Base-by-base conservation (phyloP, 2,797 vertebrate genomes). In the Fistularia commersonii region DNA sequence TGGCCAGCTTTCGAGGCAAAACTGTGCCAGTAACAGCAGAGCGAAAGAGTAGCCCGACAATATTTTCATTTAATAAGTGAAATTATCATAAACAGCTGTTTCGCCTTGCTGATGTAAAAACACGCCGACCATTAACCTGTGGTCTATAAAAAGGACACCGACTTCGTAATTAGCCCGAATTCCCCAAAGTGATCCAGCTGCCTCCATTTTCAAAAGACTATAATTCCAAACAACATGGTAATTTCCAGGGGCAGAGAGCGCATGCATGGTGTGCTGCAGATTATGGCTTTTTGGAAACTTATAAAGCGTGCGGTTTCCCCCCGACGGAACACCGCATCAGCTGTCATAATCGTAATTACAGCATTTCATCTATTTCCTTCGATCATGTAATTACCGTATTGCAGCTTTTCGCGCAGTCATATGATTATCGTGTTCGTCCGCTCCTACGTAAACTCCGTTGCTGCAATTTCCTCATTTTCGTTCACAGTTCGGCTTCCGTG, bases 301-400 rank as follows among this genome's bases (percentile, higher is more conserved):
- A 79, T 76, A 83, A 87, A 84, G 84, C 76, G 64, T 34, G 82
- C 40, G 87, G 89, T 89, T 90, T 89, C 23, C 23, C 23, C 83
- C 85, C 81, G 79, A 44, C 79, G 78, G 72, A 66, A 69, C 68
- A 89, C 87, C 80, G 60, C 87, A 90, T 91, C 87, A 88, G 86
- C 88, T 88, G 88, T 89, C 82, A 85, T 76, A 82, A 83, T 89
- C 72, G 82, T 85, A 88, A 91, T 89, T 80, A 89, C 56, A 89
- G 84, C 76, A 76, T 77, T 69, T 75, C 66, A 73, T 71, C 85
- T 85, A 85, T 87, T 90, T 86, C 80, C 76, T 86, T 80, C 82
- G 81, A 81, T 89, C 82, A 66, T 88, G 66, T 85, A 86, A 86
- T 87, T 87, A 88, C 72, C 61, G 41, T 80, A 84, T 84, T 76